Base-by-base conservation (phyloP, 1,140 invertebrate genomes). In the Drosophila neocordata region DNA sequence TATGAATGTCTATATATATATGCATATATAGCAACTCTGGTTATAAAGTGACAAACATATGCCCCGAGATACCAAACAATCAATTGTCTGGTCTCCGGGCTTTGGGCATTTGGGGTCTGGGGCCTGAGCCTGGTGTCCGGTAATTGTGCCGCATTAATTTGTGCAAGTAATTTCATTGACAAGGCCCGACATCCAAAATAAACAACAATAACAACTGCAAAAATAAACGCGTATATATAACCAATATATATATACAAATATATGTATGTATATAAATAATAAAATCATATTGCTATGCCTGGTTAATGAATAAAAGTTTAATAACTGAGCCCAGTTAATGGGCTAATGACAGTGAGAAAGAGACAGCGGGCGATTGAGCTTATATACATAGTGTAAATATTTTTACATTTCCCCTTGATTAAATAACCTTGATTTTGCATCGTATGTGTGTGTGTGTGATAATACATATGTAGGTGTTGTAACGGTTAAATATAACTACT, bases 91-190 rank as follows among this genome's bases (percentile, higher is more conserved):
- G 61, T 56, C 68, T 44, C 15, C 18, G 15, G 41, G 38, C 38
- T 15, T 1, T 15, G 35, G 35, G 37, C 27, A 31, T 31, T 31
- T 44, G 38, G 13, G 38, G 38, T 44, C 41, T 44, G 41, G 15
- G 41, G 41, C 41, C 41, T 44, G 38, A 13, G 41, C 41, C 41
- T 48, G 41, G 65, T 27, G 66, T 61, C 69, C 70, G 80, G 75
- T 70, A 77, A 79, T 73, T 83, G 70, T 78, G 67, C 64, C 75
- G 75, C 80, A 79, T 79, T 83, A 84, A 83, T 85, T 85, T 85
- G 81, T 85, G 81, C 82, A 85, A 87, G 74, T 85, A 85, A 85
- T 85, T 87, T 77, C 82, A 87, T 81, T 84, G 76, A 84, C 57
- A 60, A 65, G 60, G 44, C 52, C 51, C 51, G 62, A 41, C 57